Base-by-base conservation (phyloP, 1,140 invertebrate species). In the Bacillus rossius region DNA sequence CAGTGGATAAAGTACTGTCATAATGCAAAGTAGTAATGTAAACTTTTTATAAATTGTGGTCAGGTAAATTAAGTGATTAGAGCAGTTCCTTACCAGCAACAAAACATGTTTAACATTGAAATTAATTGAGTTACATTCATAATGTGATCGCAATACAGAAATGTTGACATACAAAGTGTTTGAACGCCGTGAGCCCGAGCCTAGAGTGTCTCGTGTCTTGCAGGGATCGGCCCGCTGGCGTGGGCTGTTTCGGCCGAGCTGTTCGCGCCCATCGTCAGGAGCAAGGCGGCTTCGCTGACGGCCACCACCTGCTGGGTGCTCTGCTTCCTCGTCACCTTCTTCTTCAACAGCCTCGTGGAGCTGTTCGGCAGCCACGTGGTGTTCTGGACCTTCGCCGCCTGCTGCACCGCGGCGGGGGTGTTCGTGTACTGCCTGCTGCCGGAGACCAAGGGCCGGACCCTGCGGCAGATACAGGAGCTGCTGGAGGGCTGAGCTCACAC, bases 401-500 rank as follows among this genome's bases (percentile, higher is more conserved):
- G 55, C 20, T 54, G 48, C 14, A 10, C 25, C 2, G 26, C 22
- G 13, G 55, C 20, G 1, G 48, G 20, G 17, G 45, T 34, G n/a
- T 69, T 80, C 50, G 64, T 80, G n/a, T 73, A 64, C 19, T 68
- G 80, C 34, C 69, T 77, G 17, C 67, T 83, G 20, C 81, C 81
- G 7, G 81, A 83, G 66, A 83, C 81, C 0, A 82, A 81, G 62
- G 79, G 79, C 0, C 73, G 72, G 47, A 73, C 62, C 13, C 65
- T 81, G 42, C 77, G 81, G 50, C 78, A 83, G 64, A 78, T 83
- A 48, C 63, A 61, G 40, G 20, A 25, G 51, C 40, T 50, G 25
- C 40, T 64, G 22, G 42, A 37, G n/a, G 38, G 2, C 19, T 14
- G n/a, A n/a, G n/a, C n/a, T n/a, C n/a, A n/a, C n/a, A n/a, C n/a